Base-by-base conservation (phyloP, 2,797 vertebrate genomes). In the Pogoniulus pusillus region DNA sequence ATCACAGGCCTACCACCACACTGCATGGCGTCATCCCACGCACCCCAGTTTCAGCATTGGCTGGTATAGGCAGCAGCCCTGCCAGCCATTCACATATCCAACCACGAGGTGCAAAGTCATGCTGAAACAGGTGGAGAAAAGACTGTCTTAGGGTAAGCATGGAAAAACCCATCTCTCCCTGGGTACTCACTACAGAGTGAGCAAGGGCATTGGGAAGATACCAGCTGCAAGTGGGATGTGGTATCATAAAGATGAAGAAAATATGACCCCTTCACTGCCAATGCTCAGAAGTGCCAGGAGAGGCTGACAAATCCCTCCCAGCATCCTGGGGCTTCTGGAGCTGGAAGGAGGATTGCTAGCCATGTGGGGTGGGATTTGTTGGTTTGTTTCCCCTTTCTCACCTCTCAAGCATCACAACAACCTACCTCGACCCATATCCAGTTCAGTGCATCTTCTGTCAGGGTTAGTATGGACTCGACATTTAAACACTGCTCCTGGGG, bases 401-500 rank as follows among this genome's bases (percentile, higher is more conserved):
- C 27, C 4, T 18, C 16, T 11, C 37, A 87, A 66, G 34, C 49
- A 74, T 29, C 19, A 2, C 17, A 73, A 41, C 72, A 74, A 98
- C 98, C 90, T 90, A 99, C 99, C 99, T 99, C 99, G 97, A 79
- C 98, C 98, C 97, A 99, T 98, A 96, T 99, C 98, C 97, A 99
- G 98, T 96, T 99, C 99, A 8, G 99, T 99, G 97, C 99, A 99
- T 96, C 98, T 98, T 88, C 97, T 98, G 30, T 98, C 98, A 3
- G 99, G 99, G 96, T 99, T 99, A 96, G 98, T 99, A 95, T 99
- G 99, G 91, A 99, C 95, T 17, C 99, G 98, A 91, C 99, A 99
- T 96, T 99, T 99, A 87, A 98, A 99, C 37, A 99, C 98, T 9
- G 99, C 98, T 96, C 99, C 99, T 12, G 99, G 99, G 69, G 98